A percentile compares a stretch with the other conserved stretches of the same genome.
phyloP scores from a whole-genome alignment of 2,113 vertebrate species.

The Nymphicus hollandicus region DNA sequence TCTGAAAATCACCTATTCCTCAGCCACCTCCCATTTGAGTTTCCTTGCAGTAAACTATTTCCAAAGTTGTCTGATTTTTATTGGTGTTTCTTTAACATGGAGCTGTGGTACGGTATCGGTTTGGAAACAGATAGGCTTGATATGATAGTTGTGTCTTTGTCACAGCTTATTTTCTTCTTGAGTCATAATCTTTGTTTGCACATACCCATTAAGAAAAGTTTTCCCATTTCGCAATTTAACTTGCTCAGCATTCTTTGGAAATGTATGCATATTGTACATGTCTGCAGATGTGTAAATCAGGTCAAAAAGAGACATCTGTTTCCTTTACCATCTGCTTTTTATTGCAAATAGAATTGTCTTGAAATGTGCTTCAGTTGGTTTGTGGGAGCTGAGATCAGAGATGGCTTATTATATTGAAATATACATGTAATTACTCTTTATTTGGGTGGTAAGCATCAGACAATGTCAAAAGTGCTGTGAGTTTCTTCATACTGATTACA shows the following conservation, averaged over 20 bases:
- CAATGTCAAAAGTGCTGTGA: constrained; percentile 20
- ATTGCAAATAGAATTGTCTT: constrained; percentile 52
- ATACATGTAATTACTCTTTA: constrained; percentile 19
- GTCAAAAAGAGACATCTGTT: constrained; percentile 56
- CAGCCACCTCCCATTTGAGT: background rate
- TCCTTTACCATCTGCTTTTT: constrained; percentile 58
- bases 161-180: background rate
- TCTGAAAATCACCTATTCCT: background rate
- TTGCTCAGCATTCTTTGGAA: constrained; percentile 45
- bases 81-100: background rate
- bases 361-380: constrained; percentile 33
- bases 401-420: constrained; percentile 25
- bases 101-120: background rate
- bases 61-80: background rate
- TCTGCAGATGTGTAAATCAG: constrained; percentile 63
- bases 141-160: background rate
- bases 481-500: background rate
- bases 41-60: background rate
- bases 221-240: background rate
- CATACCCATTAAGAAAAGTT: background rate
- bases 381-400: constrained; percentile 29
- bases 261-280: constrained; percentile 49
- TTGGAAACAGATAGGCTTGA: constrained; percentile 1
- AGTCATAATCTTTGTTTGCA: background rate
- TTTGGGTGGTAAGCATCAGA: constrained; percentile 27